A percentile compares a stretch with the other conserved stretches of the same genome.
Evolutionary conservation across 1,140 invertebrate species (phyloP).

Genomic region (Drosophila nigromelanica): DNA sequence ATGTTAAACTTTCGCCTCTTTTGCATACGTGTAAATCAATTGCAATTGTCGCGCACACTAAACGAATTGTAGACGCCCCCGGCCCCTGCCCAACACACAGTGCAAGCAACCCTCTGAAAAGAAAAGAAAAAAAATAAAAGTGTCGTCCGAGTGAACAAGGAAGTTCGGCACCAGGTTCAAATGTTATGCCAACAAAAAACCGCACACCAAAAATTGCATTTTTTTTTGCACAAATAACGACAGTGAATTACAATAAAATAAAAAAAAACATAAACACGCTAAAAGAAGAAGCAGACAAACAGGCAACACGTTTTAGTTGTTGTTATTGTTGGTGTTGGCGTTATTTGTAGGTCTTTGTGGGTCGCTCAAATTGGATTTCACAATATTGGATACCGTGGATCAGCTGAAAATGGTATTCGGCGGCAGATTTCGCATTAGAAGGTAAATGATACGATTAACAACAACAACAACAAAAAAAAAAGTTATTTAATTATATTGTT

Average conservation of each 20-base stretch:
- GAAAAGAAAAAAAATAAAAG: constrained; percentile 8
- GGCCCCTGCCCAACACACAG: not conserved
- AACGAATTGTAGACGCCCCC: constrained; percentile 12
- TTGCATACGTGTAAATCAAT: constrained; percentile 69
- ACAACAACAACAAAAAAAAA: constrained; percentile 9
- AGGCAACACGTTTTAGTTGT: constrained; percentile 28
- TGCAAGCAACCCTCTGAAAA: constrained; percentile 16
- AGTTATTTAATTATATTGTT: constrained; percentile 4
- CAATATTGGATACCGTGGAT: constrained; percentile 73
- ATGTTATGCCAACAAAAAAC: constrained; percentile 60
- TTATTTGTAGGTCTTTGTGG: constrained; percentile 21
- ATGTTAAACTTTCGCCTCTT: constrained; percentile 67
- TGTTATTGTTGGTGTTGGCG: too few species aligned
- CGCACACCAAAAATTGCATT: constrained; percentile 51
- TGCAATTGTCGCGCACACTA: constrained; percentile 42
- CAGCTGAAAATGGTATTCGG: constrained; percentile 81
- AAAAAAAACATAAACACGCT: constrained; percentile 39
- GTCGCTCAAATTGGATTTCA: constrained; percentile 74
- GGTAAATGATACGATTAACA: constrained; percentile 51
- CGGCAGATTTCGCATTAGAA: constrained; percentile 82
- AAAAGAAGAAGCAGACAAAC: constrained; percentile 6
- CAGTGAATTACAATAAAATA: constrained; percentile 49
- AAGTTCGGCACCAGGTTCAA: constrained; percentile 68
- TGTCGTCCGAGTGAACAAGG: constrained; percentile 46
- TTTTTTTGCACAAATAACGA: constrained; percentile 62